Evolutionary conservation across 2,797 vertebrate species (phyloP).

Genomic region (Odontamblyopus rebecca): DNA sequence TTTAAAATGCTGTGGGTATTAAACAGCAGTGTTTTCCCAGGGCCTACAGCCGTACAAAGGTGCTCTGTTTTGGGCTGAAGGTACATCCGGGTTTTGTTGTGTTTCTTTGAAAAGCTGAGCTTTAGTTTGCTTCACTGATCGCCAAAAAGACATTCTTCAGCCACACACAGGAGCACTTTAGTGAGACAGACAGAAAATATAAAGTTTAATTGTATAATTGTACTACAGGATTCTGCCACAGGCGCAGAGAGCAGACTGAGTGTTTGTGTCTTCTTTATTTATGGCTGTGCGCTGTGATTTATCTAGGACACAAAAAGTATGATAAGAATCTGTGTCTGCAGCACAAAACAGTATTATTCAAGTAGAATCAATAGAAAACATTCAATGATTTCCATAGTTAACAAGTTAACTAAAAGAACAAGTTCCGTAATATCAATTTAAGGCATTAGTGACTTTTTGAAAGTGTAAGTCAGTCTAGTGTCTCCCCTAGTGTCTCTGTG

Average conservation of each 20-base stretch:
- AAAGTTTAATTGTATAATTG: constrained; percentile 38
- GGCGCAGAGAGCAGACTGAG: constrained; percentile 19
- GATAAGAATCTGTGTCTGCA: constrained; percentile 3
- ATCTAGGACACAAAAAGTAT: not conserved
- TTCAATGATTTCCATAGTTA: not conserved
- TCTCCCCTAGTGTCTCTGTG: not conserved
- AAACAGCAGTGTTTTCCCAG: constrained; percentile 2
- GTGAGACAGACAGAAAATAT: constrained; percentile 35
- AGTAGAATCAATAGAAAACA: not conserved
- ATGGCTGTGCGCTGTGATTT: constrained; percentile 6
- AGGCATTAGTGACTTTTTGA: too few relatives aligned
- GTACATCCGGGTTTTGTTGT: constrained; percentile 37
- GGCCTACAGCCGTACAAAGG: constrained; percentile 19
- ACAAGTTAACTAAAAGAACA: not conserved
- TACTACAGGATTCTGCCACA: constrained; percentile 26
- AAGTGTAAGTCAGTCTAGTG: not conserved
- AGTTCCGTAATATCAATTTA: too few relatives aligned
- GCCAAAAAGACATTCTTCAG: constrained; percentile 34
- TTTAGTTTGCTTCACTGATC: constrained; percentile 50
- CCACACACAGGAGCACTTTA: constrained; percentile 13
- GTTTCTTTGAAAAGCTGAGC: constrained; percentile 50
- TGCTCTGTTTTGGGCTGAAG: constrained; percentile 21
- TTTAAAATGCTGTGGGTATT: not conserved
- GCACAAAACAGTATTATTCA: not conserved
- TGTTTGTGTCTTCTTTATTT: constrained; percentile 25